A percentile compares a stretch with the other conserved stretches of the same genome.
Conservation (phyloP, 30 jellyfish, hydroid and myxozoan genomes). For the Mastigias papua region DNA sequence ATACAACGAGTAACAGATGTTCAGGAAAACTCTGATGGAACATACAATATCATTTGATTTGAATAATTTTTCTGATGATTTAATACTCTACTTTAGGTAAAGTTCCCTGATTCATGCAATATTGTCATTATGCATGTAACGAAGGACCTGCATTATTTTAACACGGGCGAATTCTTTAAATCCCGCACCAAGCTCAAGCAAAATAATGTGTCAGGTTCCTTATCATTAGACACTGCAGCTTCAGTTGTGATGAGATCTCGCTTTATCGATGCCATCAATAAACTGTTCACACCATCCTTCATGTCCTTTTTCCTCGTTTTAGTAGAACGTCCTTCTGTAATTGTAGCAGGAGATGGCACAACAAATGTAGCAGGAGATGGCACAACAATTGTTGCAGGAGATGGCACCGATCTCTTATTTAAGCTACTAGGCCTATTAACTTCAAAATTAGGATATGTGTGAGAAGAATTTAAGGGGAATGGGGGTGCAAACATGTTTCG, state of each 20-base stretch:
- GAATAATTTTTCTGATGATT: neutral
- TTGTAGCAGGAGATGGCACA: neutral
- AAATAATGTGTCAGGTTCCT: neutral
- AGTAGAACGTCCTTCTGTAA: no score
- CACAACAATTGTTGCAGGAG: neutral
- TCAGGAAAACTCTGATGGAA: neutral
- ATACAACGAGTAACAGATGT: neutral
- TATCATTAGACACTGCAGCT: neutral
- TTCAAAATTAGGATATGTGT: neutral
- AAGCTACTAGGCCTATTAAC: neutral
- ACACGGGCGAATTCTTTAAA: neutral
- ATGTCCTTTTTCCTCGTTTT: neutral
- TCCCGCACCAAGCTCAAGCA: neutral
- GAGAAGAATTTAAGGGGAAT: neutral
- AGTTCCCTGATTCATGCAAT: neutral
- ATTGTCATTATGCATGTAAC: neutral
- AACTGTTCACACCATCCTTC: neutral
- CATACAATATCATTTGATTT: neutral
- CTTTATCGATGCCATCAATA: neutral
- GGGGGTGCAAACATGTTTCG: neutral
- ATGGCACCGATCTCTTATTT: neutral
- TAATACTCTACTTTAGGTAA: neutral
- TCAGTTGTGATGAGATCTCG: neutral
- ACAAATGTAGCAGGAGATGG: neutral
- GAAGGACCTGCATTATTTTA: neutral